These are phyloP conservation scores for Podarcis cretensis DNA, from an alignment of 2,113 vertebrate genomes.

Conservation along the genomic window DNA sequence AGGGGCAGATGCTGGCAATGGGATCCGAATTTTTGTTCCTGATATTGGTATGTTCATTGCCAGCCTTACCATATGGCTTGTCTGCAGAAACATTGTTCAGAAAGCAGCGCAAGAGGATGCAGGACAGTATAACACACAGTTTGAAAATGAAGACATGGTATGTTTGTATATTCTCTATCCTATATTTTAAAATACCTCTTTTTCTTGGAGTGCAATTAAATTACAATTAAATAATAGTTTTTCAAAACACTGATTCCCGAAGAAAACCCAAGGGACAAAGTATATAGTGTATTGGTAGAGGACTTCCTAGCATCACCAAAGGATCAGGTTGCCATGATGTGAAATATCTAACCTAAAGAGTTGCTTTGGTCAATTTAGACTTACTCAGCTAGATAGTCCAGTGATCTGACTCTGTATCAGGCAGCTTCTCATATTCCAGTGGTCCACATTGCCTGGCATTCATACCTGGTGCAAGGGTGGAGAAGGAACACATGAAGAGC, in stretches of 20 bases:
- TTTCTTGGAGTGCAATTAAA: neutral
- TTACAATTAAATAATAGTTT: neutral
- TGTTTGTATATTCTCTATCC: slow-evolving; percentile 43
- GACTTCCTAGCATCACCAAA: neutral
- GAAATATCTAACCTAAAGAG: neutral
- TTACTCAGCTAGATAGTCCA: neutral
- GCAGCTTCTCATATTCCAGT: neutral
- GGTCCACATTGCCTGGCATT: neutral
- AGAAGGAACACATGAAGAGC: neutral
- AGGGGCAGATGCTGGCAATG: slow-evolving; percentile 93
- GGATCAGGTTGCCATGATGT: neutral
- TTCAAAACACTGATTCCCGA: neutral
- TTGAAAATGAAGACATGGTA: slow-evolving; percentile 93
- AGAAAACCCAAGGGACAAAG: neutral
- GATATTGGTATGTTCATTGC: slow-evolving; percentile 95
- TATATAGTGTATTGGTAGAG: too few relatives aligned
- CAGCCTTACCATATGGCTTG: slow-evolving; percentile 89
- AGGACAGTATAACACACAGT: slow-evolving; percentile 89
- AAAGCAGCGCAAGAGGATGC: slow-evolving; percentile 86
- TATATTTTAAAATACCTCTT: neutral
- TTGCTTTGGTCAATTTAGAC: neutral
- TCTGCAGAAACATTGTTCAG: slow-evolving; percentile 91
- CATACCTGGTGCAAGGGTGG: neutral
- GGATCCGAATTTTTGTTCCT: slow-evolving; percentile 93
- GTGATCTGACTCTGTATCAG: too few relatives aligned